These are phyloP conservation scores for Penaeus vannamei DNA, from an alignment of 1,140 invertebrate genomes.

Conservation along the genomic window DNA sequence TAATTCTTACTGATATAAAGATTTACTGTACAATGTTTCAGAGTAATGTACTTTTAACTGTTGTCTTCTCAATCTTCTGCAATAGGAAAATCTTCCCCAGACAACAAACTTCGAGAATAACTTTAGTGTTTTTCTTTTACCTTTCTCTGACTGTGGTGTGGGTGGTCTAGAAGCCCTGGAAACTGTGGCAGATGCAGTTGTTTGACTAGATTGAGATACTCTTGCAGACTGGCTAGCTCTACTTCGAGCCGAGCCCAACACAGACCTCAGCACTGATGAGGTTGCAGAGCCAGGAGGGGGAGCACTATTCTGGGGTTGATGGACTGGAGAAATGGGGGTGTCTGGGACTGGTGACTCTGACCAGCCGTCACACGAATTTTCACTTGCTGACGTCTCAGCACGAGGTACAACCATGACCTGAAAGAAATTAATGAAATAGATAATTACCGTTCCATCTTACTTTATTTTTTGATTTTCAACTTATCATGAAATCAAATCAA, in stretches of 20 bases:
- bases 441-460: too few species aligned
- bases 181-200: neutral
- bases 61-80: too few species aligned
- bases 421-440: neutral
- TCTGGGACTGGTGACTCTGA: conserved; percentile 24
- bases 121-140: neutral
- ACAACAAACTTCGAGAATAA: too few species aligned
- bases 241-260: conserved; percentile 25
- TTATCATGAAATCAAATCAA: too few species aligned
- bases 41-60: too few species aligned
- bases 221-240: conserved; percentile 1
- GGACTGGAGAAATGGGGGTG: conserved; percentile 29
- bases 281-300: neutral
- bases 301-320: conserved; percentile 12
- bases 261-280: conserved; percentile 9
- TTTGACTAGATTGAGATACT: conserved; percentile 39
- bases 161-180: neutral
- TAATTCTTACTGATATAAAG: too few species aligned
- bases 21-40: too few species aligned
- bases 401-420: conserved; percentile 40
- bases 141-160: neutral
- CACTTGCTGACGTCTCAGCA: neutral
- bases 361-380: conserved; percentile 8
- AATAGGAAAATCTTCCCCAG: too few species aligned
- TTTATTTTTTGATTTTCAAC: too few species aligned